Conservation (phyloP, 1,140 invertebrate species). For the Drosophila arizonae region DNA sequence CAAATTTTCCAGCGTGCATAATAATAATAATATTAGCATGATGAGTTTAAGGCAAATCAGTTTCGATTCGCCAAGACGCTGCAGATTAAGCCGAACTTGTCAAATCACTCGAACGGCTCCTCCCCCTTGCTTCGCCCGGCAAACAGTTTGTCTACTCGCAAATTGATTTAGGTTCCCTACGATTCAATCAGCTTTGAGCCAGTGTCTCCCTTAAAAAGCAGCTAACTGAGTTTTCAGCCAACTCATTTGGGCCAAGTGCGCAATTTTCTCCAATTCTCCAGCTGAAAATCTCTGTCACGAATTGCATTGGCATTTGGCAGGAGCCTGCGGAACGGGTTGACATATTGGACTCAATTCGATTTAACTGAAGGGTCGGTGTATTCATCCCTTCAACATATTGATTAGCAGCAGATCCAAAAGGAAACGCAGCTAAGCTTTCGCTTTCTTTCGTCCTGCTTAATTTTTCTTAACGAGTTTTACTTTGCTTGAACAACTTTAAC, state of each 20-base stretch:
- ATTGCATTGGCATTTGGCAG: too few relatives aligned
- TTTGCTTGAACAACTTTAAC: slow-evolving; percentile 2
- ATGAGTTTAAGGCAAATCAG: slow-evolving; percentile 26
- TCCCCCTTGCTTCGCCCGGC: neutral
- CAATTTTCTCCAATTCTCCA: too few relatives aligned
- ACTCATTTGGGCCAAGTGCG: too few relatives aligned
- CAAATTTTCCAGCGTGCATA: slow-evolving; percentile 12
- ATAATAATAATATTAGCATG: slow-evolving; percentile 44
- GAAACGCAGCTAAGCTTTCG: too few relatives aligned
- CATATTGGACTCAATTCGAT: too few relatives aligned
- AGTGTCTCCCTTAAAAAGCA: too few relatives aligned
- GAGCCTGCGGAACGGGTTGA: too few relatives aligned
- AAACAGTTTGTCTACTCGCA: neutral
- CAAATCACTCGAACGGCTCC: slow-evolving; percentile 3
- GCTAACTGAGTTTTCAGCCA: too few relatives aligned
- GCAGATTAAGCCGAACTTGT: slow-evolving; percentile 2
- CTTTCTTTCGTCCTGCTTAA: neutral
- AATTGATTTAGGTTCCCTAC: neutral
- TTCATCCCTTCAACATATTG: neutral
- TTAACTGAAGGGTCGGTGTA: neutral
- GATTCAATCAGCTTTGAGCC: neutral
- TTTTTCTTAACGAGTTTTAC: slow-evolving; percentile 13
- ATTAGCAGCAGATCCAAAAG: too few relatives aligned
- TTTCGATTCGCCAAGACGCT: slow-evolving; percentile 1
- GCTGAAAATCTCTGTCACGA: too few relatives aligned